Evolutionary conservation across 2,113 vertebrate species (phyloP), one percentile per base, ranked within the genome.

Genomic region (Thomomys bottae): DNA sequence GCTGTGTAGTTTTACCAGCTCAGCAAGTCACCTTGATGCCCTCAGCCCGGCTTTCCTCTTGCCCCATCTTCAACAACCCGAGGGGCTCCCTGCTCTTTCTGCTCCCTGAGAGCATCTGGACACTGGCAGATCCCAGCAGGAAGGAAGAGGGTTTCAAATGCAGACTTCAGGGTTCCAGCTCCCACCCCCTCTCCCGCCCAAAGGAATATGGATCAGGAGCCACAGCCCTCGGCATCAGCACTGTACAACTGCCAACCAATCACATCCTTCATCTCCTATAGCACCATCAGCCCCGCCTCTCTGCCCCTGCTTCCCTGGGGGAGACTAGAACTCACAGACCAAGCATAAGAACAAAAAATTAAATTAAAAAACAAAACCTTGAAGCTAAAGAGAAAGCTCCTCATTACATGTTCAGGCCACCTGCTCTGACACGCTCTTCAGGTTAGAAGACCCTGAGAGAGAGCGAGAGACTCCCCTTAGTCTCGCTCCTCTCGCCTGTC

Each of bases 371-470:
- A 18, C 6, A 8, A 71, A 76, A 23, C 34, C 0, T 4, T 54
- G 7, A 68, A 23, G 23, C 38, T 26, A 12, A 24, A 28, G 2
- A 64, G 20, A 45, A 89, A 40, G 4, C 38, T 8, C 14, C 17
- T n/a, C 0, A 4, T 18, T 79, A 24, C 61, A 3, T 1, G 20
- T 4, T 5, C 42, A 23, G 54, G 63, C 23, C 20, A 24, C 59
- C 45, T 0, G 0, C 40, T 63, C 30, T 34, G 1, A 38, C 0
- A 21, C 28, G 40, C 32, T 38, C 5, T 23, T 4, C 1, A 26
- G 80, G 38, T 59, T 54, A 1, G 23, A 23, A 57, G 6, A 23
- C 72, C 24, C 59, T 40, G 7, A 24, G 49, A 15, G 59, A 24
- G 59, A 26, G 2, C 2, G 2, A 32, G 34, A 72, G 32, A 7